phyloP scores from a whole-genome alignment of 2,888 invertebrate genomes.

The Eupithecia abbreviata region DNA sequence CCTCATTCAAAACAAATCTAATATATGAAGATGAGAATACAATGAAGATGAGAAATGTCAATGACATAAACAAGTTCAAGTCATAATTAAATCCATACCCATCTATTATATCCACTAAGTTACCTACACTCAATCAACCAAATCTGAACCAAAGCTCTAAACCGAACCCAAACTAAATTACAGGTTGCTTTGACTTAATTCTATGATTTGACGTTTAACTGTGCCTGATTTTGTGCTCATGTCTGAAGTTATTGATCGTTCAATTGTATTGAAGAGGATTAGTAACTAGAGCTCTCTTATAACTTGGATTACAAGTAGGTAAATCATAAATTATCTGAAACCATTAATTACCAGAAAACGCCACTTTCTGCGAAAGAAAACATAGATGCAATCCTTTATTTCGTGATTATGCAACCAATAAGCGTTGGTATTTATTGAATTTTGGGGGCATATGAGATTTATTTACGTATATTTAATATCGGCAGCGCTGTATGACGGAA shows the following conservation, averaged over 20 bases:
- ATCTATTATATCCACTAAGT: neutral
- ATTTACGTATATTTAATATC: conserved; percentile 38
- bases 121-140: conserved; percentile 37
- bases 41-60: too few relatives aligned
- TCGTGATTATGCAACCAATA: neutral
- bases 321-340: neutral
- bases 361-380: neutral
- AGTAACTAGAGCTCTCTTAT: too few relatives aligned
- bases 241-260: neutral
- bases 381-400: neutral
- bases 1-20: neutral
- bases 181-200: conserved; percentile 42
- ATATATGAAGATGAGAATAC: too few relatives aligned
- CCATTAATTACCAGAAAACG: neutral
- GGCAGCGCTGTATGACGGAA: conserved; percentile 34
- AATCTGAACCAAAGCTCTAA: conserved; percentile 33
- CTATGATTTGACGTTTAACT: conserved; percentile 30
- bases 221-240: neutral
- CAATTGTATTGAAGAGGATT: neutral
- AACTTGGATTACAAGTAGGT: neutral
- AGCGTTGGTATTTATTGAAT: conserved; percentile 4
- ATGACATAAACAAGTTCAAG: neutral
- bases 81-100: neutral
- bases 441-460: conserved; percentile 21
- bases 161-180: conserved; percentile 48